A percentile compares a stretch with the other conserved stretches of the same genome.
phyloP scores from a whole-genome alignment of 2,113 vertebrate species.

The Bubo bubo region DNA sequence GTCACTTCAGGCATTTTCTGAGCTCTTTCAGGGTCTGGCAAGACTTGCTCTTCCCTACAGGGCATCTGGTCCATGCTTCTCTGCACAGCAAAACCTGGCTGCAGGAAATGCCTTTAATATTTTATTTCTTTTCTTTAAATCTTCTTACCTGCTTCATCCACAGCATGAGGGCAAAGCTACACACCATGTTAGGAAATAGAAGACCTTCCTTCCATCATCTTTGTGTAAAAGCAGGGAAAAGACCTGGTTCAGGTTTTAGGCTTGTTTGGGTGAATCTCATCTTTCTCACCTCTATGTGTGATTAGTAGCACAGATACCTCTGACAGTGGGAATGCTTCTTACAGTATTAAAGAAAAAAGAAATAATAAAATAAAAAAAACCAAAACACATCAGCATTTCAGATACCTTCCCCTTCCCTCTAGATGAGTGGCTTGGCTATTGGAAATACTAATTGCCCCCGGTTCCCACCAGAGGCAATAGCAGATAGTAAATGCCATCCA shows the following conservation, averaged over 20 bases:
- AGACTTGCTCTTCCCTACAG: not conserved
- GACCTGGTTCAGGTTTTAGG: not conserved
- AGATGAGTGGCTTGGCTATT: not conserved
- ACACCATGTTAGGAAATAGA: not conserved
- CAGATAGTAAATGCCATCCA: not conserved
- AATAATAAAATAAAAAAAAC: fast-evolving
- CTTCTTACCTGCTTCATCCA: not conserved
- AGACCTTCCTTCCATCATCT: not conserved
- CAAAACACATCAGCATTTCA: not conserved
- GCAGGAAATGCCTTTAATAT: not conserved
- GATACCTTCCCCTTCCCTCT: not conserved
- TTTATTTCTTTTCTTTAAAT: not conserved
- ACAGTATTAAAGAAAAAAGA: not conserved
- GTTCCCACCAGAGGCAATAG: not conserved
- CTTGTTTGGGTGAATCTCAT: not conserved
- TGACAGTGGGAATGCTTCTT: not conserved
- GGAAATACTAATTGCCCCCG: not conserved
- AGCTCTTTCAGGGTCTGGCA: not conserved
- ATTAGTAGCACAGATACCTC: not conserved
- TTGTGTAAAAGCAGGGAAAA: not conserved
- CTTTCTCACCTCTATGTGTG: not conserved
- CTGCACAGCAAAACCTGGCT: not conserved
- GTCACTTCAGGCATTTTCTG: not conserved
- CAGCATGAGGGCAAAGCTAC: not conserved
- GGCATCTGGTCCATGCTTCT: not conserved